These are phyloP conservation scores for Drosophila tristis DNA, from an alignment of 1,140 invertebrate species.

Conservation along the genomic window DNA sequence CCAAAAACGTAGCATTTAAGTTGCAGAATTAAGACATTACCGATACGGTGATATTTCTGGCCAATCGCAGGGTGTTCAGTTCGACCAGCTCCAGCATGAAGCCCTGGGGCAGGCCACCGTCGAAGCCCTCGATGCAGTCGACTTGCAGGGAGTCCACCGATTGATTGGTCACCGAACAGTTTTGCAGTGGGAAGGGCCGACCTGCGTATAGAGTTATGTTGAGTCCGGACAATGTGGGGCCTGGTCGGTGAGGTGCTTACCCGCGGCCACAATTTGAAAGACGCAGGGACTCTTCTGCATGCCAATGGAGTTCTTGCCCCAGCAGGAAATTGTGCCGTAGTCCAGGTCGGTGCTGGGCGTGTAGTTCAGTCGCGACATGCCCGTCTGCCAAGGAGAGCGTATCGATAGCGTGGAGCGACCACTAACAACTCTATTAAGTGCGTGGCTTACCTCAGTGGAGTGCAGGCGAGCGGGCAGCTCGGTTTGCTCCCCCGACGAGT, in stretches of 20 bases:
- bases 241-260: slow-evolving; percentile 80
- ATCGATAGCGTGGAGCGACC: slow-evolving; percentile 10
- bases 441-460: slow-evolving; percentile 85
- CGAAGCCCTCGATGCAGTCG: slow-evolving; percentile 92
- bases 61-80: slow-evolving; percentile 85
- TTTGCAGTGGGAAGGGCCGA: slow-evolving; percentile 93
- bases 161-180: slow-evolving; percentile 95
- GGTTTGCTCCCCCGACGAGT: slow-evolving; percentile 92
- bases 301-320: slow-evolving; percentile 92
- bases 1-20: neutral
- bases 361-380: slow-evolving; percentile 91
- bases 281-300: slow-evolving; percentile 93
- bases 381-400: slow-evolving; percentile 61
- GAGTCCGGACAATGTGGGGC: neutral
- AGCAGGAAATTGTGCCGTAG: slow-evolving; percentile 94
- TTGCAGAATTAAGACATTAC: too few relatives aligned
- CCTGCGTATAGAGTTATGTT: slow-evolving; percentile 85
- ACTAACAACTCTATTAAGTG: slow-evolving; percentile 10
- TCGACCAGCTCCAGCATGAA: slow-evolving; percentile 92
- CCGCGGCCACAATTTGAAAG: slow-evolving; percentile 91
- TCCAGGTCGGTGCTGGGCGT: slow-evolving; percentile 93
- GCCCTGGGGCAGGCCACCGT: slow-evolving; percentile 92
- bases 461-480: slow-evolving; percentile 89
- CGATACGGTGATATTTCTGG: slow-evolving; percentile 74
- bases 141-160: slow-evolving; percentile 92